Percentiles rank a stretch among this genome's conserved stretches.
Evolutionary conservation across 2,797 vertebrate species (phyloP).

Genomic region (Sebastes melanostomus): DNA sequence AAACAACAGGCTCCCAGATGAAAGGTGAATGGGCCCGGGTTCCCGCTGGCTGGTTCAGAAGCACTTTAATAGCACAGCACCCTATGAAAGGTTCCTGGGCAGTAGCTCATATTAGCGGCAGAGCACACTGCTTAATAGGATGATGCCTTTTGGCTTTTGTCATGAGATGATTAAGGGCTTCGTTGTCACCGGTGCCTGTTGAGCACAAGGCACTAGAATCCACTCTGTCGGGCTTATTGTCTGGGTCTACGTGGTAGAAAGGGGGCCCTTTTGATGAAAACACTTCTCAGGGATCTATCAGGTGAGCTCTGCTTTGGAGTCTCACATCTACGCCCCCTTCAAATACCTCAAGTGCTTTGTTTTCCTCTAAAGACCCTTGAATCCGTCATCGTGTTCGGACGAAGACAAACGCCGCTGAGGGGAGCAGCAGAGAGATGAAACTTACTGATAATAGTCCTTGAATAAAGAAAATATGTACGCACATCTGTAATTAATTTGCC

Average conservation of each 20-base stretch:
- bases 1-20: constrained; percentile 92
- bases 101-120: constrained; percentile 92
- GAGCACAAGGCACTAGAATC: constrained; percentile 89
- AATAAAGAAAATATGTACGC: constrained; percentile 31
- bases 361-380: constrained; percentile 81
- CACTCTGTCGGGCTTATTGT: constrained; percentile 84
- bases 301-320: constrained; percentile 87
- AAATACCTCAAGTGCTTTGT: constrained; percentile 84
- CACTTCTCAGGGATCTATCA: constrained; percentile 87
- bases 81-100: constrained; percentile 92
- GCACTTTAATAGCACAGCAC: constrained; percentile 90
- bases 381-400: constrained; percentile 42
- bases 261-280: constrained; percentile 83
- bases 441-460: neutral
- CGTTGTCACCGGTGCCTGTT: constrained; percentile 89
- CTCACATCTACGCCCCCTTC: constrained; percentile 82
- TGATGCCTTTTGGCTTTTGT: constrained; percentile 99
- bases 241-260: constrained; percentile 64
- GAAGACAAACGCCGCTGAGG: constrained; percentile 26
- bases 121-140: constrained; percentile 97
- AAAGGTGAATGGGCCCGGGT: constrained; percentile 92
- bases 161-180: constrained; percentile 96
- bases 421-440: constrained; percentile 18
- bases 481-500: constrained; percentile 1
- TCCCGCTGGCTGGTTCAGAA: constrained; percentile 92